phyloP scores from a whole-genome alignment of 1,140 invertebrate species.

The Platorchestia sp. region DNA sequence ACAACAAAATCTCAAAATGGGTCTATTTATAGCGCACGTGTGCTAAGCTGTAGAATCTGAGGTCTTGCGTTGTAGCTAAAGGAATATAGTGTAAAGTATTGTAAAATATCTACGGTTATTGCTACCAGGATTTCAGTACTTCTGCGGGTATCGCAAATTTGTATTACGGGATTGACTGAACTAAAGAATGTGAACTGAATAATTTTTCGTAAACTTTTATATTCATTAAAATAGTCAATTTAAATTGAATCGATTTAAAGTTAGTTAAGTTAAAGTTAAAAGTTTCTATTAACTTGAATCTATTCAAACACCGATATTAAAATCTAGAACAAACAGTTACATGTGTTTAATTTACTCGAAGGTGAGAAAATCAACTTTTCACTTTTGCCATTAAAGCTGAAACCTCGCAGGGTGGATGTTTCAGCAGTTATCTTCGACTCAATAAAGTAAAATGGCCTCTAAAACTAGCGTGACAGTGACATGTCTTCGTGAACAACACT shows the following conservation, averaged over 20 bases:
- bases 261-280: neutral
- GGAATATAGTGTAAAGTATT: neutral
- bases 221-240: no score
- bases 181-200: no score
- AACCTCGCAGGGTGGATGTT: neutral
- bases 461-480: neutral
- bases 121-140: neutral
- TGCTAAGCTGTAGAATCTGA: neutral
- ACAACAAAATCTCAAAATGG: neutral
- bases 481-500: neutral
- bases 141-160: neutral
- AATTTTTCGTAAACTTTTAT: no score
- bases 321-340: neutral
- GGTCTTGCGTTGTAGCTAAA: neutral
- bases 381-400: neutral
- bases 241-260: neutral
- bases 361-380: neutral
- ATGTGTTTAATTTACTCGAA: neutral
- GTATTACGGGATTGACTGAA: neutral
- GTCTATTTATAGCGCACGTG: neutral
- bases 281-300: neutral
- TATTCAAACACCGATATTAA: neutral
- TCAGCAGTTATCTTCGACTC: neutral
- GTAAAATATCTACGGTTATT: neutral
- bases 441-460: neutral